A percentile compares a stretch with the other conserved stretches of the same genome.
These are phyloP conservation scores for Callimorpha dominula DNA, from an alignment of 2,888 invertebrate genomes.

Conservation along the genomic window DNA sequence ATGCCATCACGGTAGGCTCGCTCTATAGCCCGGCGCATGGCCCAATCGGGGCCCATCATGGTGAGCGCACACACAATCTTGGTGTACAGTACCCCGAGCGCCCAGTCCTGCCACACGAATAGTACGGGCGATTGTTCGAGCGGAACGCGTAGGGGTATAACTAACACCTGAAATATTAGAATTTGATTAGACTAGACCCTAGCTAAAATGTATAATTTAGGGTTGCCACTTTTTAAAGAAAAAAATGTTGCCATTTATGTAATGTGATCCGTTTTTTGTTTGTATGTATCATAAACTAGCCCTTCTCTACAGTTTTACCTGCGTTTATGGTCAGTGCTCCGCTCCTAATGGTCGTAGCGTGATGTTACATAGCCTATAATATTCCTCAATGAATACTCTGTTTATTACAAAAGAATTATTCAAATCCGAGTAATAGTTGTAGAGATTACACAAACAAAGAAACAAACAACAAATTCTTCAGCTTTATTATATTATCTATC, in stretches of 20 bases:
- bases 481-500: no score
- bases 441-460: no score
- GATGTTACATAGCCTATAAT: no score
- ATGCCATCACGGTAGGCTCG: constrained; percentile 97
- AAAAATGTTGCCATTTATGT: neutral
- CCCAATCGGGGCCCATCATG: constrained; percentile 99
- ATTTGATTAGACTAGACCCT: neutral
- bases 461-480: no score
- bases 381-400: no score
- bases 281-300: no score
- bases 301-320: no score
- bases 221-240: neutral
- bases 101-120: constrained; percentile 99
- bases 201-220: neutral
- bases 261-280: neutral
- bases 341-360: no score
- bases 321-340: no score
- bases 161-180: constrained; percentile 85
- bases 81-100: constrained; percentile 98
- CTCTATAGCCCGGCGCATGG: constrained; percentile 96
- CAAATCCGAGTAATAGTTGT: no score
- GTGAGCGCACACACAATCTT: constrained; percentile 98
- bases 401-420: no score
- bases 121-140: constrained; percentile 96
- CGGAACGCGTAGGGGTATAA: constrained; percentile 97